Evolutionary conservation across 1,140 invertebrate species (phyloP).

Genomic region (Hycleus phaleratus): DNA sequence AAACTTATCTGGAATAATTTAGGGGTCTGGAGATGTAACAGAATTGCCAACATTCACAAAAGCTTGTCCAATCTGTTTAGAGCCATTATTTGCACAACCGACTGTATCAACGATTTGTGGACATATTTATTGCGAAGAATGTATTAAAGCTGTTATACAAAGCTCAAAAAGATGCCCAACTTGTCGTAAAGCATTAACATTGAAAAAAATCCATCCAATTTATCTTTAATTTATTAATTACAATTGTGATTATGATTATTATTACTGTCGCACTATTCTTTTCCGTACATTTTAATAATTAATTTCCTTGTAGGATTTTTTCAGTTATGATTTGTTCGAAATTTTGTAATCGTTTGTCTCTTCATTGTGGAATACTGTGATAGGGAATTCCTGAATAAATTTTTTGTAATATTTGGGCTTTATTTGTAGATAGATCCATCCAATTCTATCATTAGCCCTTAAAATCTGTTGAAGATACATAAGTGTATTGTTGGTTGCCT

Average conservation of each 20-base stretch:
- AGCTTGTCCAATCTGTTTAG: constrained; percentile 21
- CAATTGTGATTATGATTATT: not conserved
- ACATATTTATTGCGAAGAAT: constrained; percentile 21
- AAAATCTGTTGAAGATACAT: no score
- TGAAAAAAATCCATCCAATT: constrained; percentile 19
- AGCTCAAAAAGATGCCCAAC: constrained; percentile 21
- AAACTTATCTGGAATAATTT: no score
- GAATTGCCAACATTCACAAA: no score
- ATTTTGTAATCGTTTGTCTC: not conserved
- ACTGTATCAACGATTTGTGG: constrained; percentile 22
- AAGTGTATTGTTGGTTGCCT: no score
- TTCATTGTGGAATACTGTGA: not conserved
- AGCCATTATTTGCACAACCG: constrained; percentile 9
- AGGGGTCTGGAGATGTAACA: no score
- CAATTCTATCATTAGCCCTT: not conserved
- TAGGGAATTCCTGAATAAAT: not conserved
- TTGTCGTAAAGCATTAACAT: constrained; percentile 19
- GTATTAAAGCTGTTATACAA: constrained; percentile 15
- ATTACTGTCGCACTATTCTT: not conserved
- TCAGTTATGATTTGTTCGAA: not conserved
- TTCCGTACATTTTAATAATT: not conserved
- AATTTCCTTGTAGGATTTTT: no score
- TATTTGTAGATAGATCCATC: not conserved
- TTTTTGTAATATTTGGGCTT: not conserved
- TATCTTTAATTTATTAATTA: constrained; percentile 16